A percentile compares a stretch with the other conserved stretches of the same genome.
These are phyloP conservation scores for Ceratotherium simum DNA, from an alignment of 2,113 vertebrate species.

Conservation along the genomic window DNA sequence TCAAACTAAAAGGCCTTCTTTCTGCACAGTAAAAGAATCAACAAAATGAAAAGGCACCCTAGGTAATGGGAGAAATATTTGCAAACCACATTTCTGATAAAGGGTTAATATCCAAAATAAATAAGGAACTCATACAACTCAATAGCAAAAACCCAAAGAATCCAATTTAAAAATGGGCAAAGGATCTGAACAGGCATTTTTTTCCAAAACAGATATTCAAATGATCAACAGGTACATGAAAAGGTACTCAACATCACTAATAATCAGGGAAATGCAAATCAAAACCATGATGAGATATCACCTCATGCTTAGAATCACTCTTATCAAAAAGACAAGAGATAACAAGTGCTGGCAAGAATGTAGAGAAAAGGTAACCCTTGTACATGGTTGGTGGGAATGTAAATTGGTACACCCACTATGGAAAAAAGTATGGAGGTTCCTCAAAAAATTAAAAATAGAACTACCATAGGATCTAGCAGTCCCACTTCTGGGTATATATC, in stretches of 20 bases:
- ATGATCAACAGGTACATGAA: not conserved
- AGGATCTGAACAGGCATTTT: not conserved
- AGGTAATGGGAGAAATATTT: not conserved
- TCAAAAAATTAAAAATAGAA: not conserved
- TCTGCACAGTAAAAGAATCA: not conserved
- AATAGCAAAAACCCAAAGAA: not conserved
- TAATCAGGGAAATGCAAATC: conserved; percentile 8
- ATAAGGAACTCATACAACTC: not conserved
- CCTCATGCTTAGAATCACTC: not conserved
- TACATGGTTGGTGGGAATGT: not conserved
- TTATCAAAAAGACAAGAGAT: not conserved
- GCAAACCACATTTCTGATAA: not conserved
- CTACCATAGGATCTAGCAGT: not conserved
- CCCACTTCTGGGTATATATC: not conserved
- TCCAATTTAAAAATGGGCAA: not conserved
- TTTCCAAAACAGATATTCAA: not conserved
- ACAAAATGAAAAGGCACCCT: not conserved
- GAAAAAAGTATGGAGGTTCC: not conserved
- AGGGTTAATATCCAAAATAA: not conserved
- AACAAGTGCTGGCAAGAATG: not conserved
- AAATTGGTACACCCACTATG: not conserved
- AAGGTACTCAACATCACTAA: not conserved
- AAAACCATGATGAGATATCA: not conserved
- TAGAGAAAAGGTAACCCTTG: not conserved
- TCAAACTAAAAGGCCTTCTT: not conserved